Percentiles rank a stretch among this genome's conserved stretches.
phyloP scores from a whole-genome alignment of 2,113 vertebrate species.

The Bufo bufo region DNA sequence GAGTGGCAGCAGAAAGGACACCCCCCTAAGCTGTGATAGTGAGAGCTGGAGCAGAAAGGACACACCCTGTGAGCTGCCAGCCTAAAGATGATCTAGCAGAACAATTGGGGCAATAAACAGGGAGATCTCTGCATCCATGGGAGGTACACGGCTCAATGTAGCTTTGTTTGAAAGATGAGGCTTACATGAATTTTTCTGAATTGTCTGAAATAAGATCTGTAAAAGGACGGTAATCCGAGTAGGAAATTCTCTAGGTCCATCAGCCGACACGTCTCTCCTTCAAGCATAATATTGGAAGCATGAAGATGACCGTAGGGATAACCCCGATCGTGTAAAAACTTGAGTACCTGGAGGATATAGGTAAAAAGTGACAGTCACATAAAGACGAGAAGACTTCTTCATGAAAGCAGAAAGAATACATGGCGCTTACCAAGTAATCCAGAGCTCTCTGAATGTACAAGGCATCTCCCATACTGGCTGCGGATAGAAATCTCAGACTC shows the following conservation, averaged over 20 bases:
- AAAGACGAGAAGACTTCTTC: background rate
- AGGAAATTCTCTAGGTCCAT: conserved; percentile 91
- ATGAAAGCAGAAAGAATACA: background rate
- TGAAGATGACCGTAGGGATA: conserved; percentile 92
- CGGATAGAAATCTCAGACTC: no score
- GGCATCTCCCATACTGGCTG: no score
- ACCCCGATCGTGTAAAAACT: conserved; percentile 90
- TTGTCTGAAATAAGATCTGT: conserved; percentile 84
- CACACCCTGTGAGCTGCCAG: no score
- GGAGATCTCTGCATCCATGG: no score
- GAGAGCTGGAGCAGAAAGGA: no score
- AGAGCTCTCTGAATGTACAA: no score
- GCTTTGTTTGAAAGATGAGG: background rate
- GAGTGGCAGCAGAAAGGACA: no score
- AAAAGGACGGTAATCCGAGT: conserved; percentile 88
- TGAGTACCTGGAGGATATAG: conserved; percentile 76
- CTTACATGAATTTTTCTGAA: conserved; percentile 94
- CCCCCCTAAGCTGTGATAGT: no score
- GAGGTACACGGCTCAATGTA: no score
- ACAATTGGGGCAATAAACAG: no score
- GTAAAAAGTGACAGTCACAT: background rate
- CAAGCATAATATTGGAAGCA: conserved; percentile 85
- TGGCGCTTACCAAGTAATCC: no score
- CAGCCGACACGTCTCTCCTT: conserved; percentile 87
- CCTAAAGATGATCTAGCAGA: no score